Conservation (phyloP, 2,888 invertebrate species). For the Tetranychus piercei region DNA sequence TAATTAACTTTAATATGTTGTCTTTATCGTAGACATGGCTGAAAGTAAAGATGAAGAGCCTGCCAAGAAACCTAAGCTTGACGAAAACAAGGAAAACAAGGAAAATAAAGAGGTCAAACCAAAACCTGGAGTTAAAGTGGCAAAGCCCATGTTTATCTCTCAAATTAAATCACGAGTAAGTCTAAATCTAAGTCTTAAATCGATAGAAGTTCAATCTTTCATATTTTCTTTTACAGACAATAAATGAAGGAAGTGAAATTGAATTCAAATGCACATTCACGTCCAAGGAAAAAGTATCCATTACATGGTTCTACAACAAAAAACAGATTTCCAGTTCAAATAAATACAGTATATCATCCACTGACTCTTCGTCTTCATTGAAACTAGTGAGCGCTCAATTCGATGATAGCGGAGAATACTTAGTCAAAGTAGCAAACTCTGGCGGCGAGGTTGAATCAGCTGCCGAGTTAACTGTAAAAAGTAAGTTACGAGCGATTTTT, state of each 20-base stretch:
- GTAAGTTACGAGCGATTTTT: slow-evolving; percentile 29
- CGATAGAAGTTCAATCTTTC: neutral
- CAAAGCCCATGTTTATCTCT: slow-evolving; percentile 22
- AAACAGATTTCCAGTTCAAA: slow-evolving; percentile 56
- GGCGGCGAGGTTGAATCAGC: slow-evolving; percentile 71
- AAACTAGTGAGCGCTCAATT: slow-evolving; percentile 54
- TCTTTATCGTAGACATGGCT: slow-evolving; percentile 40
- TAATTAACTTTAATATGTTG: slow-evolving; percentile 34
- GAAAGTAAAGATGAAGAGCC: slow-evolving; percentile 55
- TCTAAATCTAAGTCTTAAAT: neutral
- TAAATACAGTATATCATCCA: slow-evolving; percentile 58
- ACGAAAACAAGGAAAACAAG: slow-evolving; percentile 35
- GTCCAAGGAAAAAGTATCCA: slow-evolving; percentile 48
- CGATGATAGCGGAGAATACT: slow-evolving; percentile 60
- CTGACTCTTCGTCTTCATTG: slow-evolving; percentile 59
- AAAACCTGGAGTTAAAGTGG: slow-evolving; percentile 5
- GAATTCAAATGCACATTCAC: slow-evolving; percentile 53
- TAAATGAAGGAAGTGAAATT: slow-evolving; percentile 52
- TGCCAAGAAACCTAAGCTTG: slow-evolving; percentile 42
- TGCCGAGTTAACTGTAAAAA: slow-evolving; percentile 60
- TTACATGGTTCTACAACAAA: slow-evolving; percentile 55
- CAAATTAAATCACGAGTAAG: slow-evolving; percentile 22
- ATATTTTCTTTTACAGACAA: slow-evolving; percentile 37
- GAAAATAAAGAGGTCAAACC: slow-evolving; percentile 2
- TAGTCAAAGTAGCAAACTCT: slow-evolving; percentile 69